These are phyloP conservation scores for Pampusana beccarii DNA, from an alignment of 2,113 vertebrate species.

Conservation along the genomic window DNA sequence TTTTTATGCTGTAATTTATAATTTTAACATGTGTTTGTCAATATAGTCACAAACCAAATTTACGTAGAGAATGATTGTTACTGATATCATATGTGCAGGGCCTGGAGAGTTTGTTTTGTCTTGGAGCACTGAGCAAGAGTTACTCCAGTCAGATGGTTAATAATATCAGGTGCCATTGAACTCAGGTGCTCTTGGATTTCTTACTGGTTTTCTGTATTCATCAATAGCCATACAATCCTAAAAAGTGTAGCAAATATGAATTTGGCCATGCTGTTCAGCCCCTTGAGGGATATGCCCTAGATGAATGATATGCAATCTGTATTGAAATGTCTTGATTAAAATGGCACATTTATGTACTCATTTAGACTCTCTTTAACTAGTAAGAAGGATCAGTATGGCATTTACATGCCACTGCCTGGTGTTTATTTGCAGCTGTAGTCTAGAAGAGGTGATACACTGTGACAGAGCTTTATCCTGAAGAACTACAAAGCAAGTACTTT, in stretches of 20 bases:
- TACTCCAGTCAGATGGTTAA: neutral
- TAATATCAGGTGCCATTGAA: neutral
- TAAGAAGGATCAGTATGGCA: neutral
- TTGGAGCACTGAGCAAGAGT: neutral
- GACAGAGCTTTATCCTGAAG: neutral
- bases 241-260: neutral
- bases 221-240: neutral
- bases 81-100: fast-evolving
- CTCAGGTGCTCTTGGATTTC: neutral
- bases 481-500: neutral
- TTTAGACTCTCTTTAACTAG: neutral
- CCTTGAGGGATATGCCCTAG: neutral
- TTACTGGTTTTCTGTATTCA: neutral
- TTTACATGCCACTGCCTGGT: neutral
- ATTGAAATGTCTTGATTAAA: neutral
- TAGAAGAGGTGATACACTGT: neutral
- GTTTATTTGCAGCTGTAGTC: neutral
- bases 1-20: neutral
- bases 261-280: neutral
- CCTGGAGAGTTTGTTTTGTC: neutral
- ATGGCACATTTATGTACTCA: neutral
- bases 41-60: neutral
- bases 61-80: neutral
- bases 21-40: neutral
- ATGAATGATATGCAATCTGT: neutral